phyloP scores from a whole-genome alignment of 2,113 vertebrate species.

The Stigmatopora nigra region DNA sequence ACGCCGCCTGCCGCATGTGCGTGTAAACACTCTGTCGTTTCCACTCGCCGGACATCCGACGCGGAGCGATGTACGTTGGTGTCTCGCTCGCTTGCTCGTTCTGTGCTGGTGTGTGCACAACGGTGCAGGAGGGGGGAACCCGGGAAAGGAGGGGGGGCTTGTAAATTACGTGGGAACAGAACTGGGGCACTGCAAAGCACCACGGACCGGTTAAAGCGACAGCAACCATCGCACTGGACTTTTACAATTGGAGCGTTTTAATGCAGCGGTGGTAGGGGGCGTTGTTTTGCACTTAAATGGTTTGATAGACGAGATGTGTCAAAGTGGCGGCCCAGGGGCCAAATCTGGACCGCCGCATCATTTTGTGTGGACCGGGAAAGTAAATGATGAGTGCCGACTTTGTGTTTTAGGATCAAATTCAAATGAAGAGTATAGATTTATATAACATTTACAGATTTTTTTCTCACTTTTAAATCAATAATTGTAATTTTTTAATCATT shows the following conservation, averaged over 20 bases:
- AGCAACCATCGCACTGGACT: slow-evolving; percentile 2
- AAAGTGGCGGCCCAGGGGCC: too few species aligned
- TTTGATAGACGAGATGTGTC: neutral
- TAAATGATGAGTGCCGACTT: too few species aligned
- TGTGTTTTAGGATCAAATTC: too few species aligned
- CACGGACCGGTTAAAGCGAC: slow-evolving; percentile 67
- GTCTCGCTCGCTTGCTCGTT: neutral
- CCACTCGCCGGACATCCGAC: slow-evolving; percentile 46
- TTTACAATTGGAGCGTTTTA: neutral
- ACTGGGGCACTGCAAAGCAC: slow-evolving; percentile 70
- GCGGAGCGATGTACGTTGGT: slow-evolving; percentile 22
- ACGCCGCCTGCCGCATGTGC: slow-evolving; percentile 17
- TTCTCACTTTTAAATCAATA: too few species aligned
- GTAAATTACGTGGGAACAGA: slow-evolving; percentile 48
- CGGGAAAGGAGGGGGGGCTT: slow-evolving; percentile 1
- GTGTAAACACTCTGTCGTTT: slow-evolving; percentile 39
- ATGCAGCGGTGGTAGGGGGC: neutral
- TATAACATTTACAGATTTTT: too few species aligned
- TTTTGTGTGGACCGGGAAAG: too few species aligned
- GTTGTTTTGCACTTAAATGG: neutral
- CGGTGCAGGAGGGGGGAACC: neutral
- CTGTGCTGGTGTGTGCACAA: slow-evolving; percentile 3
- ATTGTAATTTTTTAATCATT: too few species aligned
- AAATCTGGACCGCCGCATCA: too few species aligned
- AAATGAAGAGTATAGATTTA: too few species aligned